These are phyloP conservation scores for Cheilosia scutellata DNA, from an alignment of 2,888 invertebrate species.

Conservation along the genomic window DNA sequence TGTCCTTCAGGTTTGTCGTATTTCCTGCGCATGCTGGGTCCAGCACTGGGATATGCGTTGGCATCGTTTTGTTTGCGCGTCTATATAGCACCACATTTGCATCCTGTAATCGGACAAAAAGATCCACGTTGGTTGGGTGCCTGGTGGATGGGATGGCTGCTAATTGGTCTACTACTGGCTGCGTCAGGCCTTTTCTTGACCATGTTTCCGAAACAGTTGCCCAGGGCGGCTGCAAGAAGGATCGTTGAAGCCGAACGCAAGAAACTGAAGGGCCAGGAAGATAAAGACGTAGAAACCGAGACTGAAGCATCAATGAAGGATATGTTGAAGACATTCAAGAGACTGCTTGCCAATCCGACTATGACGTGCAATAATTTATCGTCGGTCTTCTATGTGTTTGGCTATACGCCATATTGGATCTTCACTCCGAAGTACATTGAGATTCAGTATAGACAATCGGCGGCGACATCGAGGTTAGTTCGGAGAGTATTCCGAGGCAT, in stretches of 20 bases:
- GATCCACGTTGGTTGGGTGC: conserved; percentile 93
- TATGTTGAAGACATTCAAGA: conserved; percentile 87
- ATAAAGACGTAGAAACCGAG: conserved; percentile 78
- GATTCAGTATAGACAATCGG: conserved; percentile 91
- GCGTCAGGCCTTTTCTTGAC: conserved; percentile 87
- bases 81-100: conserved; percentile 88
- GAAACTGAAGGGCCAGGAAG: conserved; percentile 68
- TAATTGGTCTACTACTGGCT: conserved; percentile 86
- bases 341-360: conserved; percentile 87
- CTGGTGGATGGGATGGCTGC: conserved; percentile 92
- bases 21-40: conserved; percentile 88
- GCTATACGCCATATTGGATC: conserved; percentile 91
- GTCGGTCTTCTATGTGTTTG: conserved; percentile 89
- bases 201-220: conserved; percentile 89
- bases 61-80: conserved; percentile 88
- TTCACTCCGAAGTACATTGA: conserved; percentile 94
- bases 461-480: conserved; percentile 87
- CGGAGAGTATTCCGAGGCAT: background rate
- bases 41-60: conserved; percentile 88
- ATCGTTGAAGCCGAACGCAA: conserved; percentile 82
- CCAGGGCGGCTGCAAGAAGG: conserved; percentile 87
- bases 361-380: conserved; percentile 90
- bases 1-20: conserved; percentile 86
- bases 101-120: conserved; percentile 87
- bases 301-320: conserved; percentile 85